phyloP scores from a whole-genome alignment of 2,888 invertebrate species.

The Melolontha melolontha region DNA sequence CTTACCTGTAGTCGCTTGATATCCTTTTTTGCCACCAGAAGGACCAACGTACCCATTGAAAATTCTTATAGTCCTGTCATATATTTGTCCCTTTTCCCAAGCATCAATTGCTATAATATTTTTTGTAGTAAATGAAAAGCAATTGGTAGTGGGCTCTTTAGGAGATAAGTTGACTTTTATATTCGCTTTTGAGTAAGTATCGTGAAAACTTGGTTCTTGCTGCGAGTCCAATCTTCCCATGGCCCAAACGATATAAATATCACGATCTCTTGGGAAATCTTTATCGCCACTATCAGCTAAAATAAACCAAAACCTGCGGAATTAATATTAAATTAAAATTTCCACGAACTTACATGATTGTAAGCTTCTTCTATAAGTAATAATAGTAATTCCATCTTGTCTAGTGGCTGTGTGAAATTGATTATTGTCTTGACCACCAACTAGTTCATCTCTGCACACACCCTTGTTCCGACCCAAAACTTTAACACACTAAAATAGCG shows the following conservation, averaged over 20 bases:
- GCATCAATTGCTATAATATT: constrained; percentile 60
- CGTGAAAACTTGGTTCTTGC: constrained; percentile 86
- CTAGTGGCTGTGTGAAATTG: constrained; percentile 81
- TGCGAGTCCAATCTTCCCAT: constrained; percentile 82
- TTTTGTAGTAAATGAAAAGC: constrained; percentile 78
- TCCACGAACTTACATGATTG: constrained; percentile 73
- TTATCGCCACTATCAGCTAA: constrained; percentile 83
- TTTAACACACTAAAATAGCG: constrained; percentile 79
- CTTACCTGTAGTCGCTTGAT: constrained; percentile 77
- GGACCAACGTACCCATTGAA: constrained; percentile 88
- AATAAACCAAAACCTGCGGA: constrained; percentile 46
- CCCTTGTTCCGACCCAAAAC: constrained; percentile 88
- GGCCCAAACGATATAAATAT: constrained; percentile 83
- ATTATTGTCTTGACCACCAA: constrained; percentile 85
- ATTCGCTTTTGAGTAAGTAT: constrained; percentile 80
- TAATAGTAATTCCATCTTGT: constrained; percentile 80
- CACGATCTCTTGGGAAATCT: constrained; percentile 74
- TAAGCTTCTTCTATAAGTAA: constrained; percentile 82
- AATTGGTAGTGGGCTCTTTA: constrained; percentile 76
- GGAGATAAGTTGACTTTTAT: constrained; percentile 76
- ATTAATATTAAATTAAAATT: not conserved
- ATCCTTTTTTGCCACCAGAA: constrained; percentile 83
- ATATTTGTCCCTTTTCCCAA: constrained; percentile 76
- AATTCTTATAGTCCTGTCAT: constrained; percentile 78
- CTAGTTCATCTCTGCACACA: constrained; percentile 85